Conservation (phyloP, 2,797 vertebrate species). For the Pterois miles region DNA sequence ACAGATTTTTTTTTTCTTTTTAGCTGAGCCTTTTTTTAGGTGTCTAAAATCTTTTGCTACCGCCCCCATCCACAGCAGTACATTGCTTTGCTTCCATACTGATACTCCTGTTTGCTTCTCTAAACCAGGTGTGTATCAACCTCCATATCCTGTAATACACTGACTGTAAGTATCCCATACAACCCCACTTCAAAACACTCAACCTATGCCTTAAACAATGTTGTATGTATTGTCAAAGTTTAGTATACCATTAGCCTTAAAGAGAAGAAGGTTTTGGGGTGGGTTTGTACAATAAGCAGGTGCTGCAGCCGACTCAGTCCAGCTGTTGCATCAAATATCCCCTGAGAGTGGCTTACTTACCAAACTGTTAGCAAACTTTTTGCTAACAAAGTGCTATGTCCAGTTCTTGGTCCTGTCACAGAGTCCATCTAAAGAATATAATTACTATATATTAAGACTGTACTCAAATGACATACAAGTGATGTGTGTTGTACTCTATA, state of each 20-base stretch:
- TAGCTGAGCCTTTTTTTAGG: neutral
- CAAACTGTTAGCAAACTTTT: neutral
- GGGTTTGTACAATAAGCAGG: neutral
- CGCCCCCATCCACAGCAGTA: neutral
- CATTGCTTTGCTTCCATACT: neutral
- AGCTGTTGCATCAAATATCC: neutral
- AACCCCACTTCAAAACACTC: neutral
- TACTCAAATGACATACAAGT: neutral
- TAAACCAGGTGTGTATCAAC: neutral
- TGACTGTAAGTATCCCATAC: neutral
- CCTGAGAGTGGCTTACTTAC: neutral
- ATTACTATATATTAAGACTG: neutral
- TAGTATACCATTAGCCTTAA: neutral
- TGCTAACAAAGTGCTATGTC: neutral
- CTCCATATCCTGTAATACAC: neutral
- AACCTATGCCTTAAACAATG: neutral
- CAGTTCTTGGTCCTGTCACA: neutral
- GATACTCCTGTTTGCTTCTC: neutral
- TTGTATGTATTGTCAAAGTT: neutral
- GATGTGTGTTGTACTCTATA: constrained; percentile 18
- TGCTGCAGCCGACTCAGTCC: neutral
- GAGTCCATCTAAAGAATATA: neutral
- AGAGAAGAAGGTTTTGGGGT: neutral
- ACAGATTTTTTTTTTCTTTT: neutral
- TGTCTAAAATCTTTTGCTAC: neutral